Evolutionary conservation across 2,113 vertebrate species (phyloP).

Genomic region (Isichthys henryi): DNA sequence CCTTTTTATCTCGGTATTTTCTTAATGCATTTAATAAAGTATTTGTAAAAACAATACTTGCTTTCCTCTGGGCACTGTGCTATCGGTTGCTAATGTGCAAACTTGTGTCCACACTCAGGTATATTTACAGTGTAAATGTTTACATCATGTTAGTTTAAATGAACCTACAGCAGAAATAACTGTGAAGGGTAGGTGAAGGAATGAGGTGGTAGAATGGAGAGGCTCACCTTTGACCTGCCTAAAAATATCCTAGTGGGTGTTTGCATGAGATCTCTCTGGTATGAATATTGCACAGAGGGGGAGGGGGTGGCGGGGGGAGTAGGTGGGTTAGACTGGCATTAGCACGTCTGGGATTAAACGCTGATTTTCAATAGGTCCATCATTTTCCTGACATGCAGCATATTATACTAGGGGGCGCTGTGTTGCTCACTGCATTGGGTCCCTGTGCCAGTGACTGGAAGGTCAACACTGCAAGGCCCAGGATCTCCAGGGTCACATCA

Average conservation of each 20-base stretch:
- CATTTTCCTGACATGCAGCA: neutral
- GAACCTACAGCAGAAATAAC: neutral
- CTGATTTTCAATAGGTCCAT: neutral
- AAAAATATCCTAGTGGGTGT: conserved; percentile 40
- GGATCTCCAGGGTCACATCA: neutral
- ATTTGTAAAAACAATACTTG: neutral
- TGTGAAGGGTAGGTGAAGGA: neutral
- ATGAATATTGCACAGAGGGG: neutral
- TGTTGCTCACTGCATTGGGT: neutral
- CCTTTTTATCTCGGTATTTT: neutral
- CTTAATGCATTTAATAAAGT: neutral
- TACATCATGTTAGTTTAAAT: neutral
- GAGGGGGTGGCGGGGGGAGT: neutral
- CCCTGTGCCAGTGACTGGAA: neutral
- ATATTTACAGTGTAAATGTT: neutral
- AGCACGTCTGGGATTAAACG: neutral
- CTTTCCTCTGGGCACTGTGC: neutral
- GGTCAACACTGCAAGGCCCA: neutral
- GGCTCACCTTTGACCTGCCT: conserved; percentile 37
- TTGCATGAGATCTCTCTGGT: conserved; percentile 24
- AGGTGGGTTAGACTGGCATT: neutral
- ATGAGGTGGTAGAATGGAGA: neutral
- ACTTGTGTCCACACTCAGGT: neutral
- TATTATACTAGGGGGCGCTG: neutral
- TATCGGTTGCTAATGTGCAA: neutral